Conservation (phyloP, 2,797 vertebrate genomes). For the Pangasius krempfi region DNA sequence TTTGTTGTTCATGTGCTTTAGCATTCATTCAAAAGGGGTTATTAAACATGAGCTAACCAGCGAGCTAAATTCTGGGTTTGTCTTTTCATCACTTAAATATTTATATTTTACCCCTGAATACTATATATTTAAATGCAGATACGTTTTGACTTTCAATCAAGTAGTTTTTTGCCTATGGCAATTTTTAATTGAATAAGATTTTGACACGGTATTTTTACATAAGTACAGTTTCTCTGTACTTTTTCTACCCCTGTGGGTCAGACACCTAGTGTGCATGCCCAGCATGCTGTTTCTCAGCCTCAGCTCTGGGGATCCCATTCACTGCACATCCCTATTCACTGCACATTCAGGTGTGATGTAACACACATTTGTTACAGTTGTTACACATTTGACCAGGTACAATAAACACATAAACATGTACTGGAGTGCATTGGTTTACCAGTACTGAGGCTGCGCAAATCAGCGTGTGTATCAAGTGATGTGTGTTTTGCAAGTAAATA, state of each 20-base stretch:
- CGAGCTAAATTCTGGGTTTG: neutral
- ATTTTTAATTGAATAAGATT: too few relatives aligned
- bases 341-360: neutral
- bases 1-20: neutral
- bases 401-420: neutral
- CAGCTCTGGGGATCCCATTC: neutral
- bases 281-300: neutral
- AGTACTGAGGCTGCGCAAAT: neutral
- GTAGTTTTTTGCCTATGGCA: neutral
- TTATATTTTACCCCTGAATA: neutral
- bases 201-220: neutral
- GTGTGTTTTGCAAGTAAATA: slow-evolving; percentile 1
- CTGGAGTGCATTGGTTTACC: neutral
- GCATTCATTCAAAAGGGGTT: neutral
- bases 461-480: neutral
- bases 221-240: neutral
- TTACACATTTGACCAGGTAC: neutral
- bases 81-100: neutral
- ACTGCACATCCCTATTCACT: neutral
- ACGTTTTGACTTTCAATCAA: neutral
- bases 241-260: neutral
- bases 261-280: neutral
- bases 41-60: neutral
- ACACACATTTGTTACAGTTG: neutral
- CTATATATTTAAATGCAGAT: neutral